These are phyloP conservation scores for Cygnus buccinator DNA, from an alignment of 2,113 vertebrate species.

Conservation along the genomic window DNA sequence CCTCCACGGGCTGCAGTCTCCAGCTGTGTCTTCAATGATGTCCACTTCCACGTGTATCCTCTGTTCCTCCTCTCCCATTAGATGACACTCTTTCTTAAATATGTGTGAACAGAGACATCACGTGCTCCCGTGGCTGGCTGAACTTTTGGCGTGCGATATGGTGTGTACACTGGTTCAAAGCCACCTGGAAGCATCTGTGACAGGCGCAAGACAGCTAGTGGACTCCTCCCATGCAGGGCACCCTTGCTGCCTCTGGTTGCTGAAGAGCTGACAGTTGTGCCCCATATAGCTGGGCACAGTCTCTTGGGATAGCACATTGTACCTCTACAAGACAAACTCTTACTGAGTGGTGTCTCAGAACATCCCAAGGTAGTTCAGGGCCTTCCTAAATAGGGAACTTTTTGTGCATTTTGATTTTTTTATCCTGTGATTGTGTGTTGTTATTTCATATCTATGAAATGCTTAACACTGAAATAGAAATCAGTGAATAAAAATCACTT, in stretches of 20 bases:
- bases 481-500: background rate
- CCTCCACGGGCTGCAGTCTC: background rate
- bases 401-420: background rate
- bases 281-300: background rate
- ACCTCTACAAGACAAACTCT: background rate
- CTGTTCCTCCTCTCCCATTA: background rate
- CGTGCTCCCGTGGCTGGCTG: background rate
- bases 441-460: background rate
- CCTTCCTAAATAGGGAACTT: background rate
- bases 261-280: background rate
- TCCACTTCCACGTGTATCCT: too few relatives aligned
- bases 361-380: background rate
- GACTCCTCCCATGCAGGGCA: background rate
- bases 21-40: rapidly evolving
- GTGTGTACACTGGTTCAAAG: background rate
- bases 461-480: background rate
- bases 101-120: background rate
- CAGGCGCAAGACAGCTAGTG: background rate
- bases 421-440: background rate
- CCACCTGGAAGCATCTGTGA: background rate
- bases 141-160: background rate
- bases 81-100: background rate
- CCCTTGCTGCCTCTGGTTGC: background rate
- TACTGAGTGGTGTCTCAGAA: background rate
- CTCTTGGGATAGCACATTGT: rapidly evolving